Conservation (phyloP, 2,888 invertebrate genomes). For the Mechanitis mazaeus region DNA sequence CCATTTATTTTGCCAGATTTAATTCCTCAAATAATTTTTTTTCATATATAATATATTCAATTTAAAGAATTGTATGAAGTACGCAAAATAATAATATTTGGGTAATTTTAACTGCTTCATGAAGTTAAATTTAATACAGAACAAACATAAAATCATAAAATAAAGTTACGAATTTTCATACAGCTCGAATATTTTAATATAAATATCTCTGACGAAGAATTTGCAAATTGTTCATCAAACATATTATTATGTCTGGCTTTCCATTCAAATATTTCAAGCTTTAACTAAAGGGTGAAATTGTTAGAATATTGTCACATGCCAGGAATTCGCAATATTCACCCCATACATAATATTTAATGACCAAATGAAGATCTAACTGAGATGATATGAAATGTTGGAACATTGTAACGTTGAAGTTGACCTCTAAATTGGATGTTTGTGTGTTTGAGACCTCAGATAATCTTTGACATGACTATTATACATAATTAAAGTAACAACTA, state of each 20-base stretch:
- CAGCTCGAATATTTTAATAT: neutral
- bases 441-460: neutral
- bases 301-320: constrained; percentile 2
- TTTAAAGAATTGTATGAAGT: too few relatives aligned
- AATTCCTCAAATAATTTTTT: too few relatives aligned
- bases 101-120: too few relatives aligned
- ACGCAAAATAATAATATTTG: too few relatives aligned
- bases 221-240: neutral
- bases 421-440: neutral
- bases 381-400: neutral
- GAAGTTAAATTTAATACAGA: too few relatives aligned
- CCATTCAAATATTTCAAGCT: constrained; percentile 2
- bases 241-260: neutral
- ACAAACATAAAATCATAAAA: neutral
- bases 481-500: too few relatives aligned
- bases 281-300: constrained; percentile 1
- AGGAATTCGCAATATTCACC: constrained; percentile 6
- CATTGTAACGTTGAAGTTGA: neutral
- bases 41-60: too few relatives aligned
- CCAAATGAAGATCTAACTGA: constrained; percentile 3
- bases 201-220: neutral
- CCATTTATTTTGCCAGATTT: too few relatives aligned
- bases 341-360: constrained; percentile 2
- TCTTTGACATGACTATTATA: too few relatives aligned
- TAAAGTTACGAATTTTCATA: neutral